Conservation (phyloP, 2,113 vertebrate genomes). For the Hassar affinis region DNA sequence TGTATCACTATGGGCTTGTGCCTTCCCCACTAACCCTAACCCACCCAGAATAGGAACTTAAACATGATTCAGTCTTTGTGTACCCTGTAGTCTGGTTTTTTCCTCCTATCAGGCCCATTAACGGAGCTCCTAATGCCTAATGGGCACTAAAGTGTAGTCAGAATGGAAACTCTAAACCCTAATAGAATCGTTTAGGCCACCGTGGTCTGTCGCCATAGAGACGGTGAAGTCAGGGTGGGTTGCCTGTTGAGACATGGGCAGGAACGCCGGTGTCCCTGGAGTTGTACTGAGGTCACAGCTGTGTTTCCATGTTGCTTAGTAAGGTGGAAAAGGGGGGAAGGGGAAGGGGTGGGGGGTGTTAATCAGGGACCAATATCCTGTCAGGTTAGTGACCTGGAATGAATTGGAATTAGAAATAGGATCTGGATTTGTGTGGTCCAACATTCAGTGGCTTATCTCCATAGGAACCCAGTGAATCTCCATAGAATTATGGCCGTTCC, state of each 20-base stretch:
- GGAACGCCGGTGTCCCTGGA: slow-evolving; percentile 9
- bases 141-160: slow-evolving; percentile 3
- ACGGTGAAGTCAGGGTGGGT: slow-evolving; percentile 31
- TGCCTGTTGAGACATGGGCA: slow-evolving; percentile 31
- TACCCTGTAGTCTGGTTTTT: background rate
- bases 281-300: slow-evolving; percentile 37
- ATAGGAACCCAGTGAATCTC: slow-evolving; percentile 13
- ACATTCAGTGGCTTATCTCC: background rate
- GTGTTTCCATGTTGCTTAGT: slow-evolving; percentile 27
- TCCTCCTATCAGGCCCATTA: background rate
- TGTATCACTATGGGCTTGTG: background rate
- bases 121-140: background rate
- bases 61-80: background rate
- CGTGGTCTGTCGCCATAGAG: slow-evolving; percentile 36
- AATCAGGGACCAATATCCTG: slow-evolving; percentile 26
- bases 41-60: too few species aligned
- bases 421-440: background rate
- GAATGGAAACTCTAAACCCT: slow-evolving; percentile 16
- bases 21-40: background rate
- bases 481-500: slow-evolving; percentile 28
- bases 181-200: slow-evolving; percentile 38
- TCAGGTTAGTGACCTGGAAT: background rate
- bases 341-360: too few species aligned
- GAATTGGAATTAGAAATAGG: background rate
- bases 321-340: background rate